Evolutionary conservation across 37 sponge, comb jelly and placozoan genomes (phyloP).

Genomic region (Spongia lamella): DNA sequence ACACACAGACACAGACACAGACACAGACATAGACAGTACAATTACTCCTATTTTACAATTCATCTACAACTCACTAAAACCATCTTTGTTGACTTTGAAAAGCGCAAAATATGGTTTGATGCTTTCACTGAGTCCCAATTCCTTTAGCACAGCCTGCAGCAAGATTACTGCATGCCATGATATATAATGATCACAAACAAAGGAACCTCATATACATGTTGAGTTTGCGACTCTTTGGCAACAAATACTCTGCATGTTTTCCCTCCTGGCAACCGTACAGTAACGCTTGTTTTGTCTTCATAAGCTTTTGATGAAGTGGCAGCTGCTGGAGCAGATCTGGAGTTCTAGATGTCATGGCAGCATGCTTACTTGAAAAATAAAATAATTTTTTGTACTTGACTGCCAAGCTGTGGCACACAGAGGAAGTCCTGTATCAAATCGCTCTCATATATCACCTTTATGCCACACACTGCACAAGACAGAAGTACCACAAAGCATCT

Average conservation of each 20-base stretch:
- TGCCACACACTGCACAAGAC: constrained; percentile 63
- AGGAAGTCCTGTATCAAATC: constrained; percentile 86
- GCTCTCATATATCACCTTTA: constrained; percentile 72
- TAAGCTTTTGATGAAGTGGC: neutral
- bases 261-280: constrained; percentile 48
- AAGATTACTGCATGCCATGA: neutral
- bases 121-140: constrained; percentile 37
- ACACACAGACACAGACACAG: neutral
- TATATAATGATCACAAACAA: too few species aligned
- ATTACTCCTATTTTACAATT: neutral
- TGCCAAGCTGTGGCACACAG: constrained; percentile 4
- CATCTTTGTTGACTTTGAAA: constrained; percentile 34
- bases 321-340: constrained; percentile 6
- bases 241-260: constrained; percentile 33
- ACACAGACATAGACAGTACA: constrained; percentile 1
- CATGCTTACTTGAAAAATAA: neutral
- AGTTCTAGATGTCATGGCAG: neutral
- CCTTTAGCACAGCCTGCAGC: constrained; percentile 40
- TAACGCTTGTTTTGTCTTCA: constrained; percentile 16
- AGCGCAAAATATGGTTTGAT: constrained; percentile 58
- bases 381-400: neutral
- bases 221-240: constrained; percentile 34
- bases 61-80: constrained; percentile 49
- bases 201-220: constrained; percentile 54
- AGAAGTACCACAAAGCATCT: neutral